Evolutionary conservation across 2,113 vertebrate species (phyloP).

Genomic region (Pseudorhombus dupliciocellatus): DNA sequence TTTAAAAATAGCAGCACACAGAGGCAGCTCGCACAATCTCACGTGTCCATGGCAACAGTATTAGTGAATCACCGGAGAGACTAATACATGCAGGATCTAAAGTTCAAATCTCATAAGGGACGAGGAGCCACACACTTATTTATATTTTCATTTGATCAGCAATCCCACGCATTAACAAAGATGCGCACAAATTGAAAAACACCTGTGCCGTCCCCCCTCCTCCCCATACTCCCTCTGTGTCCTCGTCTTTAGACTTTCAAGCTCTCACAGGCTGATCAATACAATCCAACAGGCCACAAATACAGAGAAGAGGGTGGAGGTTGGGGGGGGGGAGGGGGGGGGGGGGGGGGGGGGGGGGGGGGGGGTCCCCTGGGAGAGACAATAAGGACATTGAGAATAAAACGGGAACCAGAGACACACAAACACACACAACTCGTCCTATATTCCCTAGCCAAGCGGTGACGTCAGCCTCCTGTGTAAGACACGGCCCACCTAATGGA

Average conservation of each 20-base stretch:
- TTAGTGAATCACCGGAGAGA: constrained; percentile 47
- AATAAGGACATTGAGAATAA: constrained; percentile 78
- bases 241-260: constrained; percentile 64
- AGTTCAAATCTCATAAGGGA: constrained; percentile 30
- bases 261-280: constrained; percentile 78
- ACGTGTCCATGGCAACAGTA: constrained; percentile 37
- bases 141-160: constrained; percentile 24
- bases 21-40: constrained; percentile 10
- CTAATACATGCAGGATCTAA: constrained; percentile 54
- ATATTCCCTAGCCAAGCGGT: constrained; percentile 59
- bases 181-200: constrained; percentile 26
- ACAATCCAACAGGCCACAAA: constrained; percentile 73
- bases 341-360: too few species aligned
- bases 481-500: constrained; percentile 75
- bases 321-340: background rate
- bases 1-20: constrained; percentile 25
- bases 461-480: constrained; percentile 74
- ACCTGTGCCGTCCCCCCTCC: constrained; percentile 17
- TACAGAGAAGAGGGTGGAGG: constrained; percentile 51
- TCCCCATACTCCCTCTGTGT: constrained; percentile 12
- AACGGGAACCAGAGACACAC: constrained; percentile 54
- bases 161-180: constrained; percentile 25
- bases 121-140: constrained; percentile 23
- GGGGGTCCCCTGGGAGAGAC: constrained; percentile 53
- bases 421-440: constrained; percentile 54